Evolutionary conservation across 2,797 vertebrate genomes (phyloP).

Genomic region (Leucoraja ocellata): DNA sequence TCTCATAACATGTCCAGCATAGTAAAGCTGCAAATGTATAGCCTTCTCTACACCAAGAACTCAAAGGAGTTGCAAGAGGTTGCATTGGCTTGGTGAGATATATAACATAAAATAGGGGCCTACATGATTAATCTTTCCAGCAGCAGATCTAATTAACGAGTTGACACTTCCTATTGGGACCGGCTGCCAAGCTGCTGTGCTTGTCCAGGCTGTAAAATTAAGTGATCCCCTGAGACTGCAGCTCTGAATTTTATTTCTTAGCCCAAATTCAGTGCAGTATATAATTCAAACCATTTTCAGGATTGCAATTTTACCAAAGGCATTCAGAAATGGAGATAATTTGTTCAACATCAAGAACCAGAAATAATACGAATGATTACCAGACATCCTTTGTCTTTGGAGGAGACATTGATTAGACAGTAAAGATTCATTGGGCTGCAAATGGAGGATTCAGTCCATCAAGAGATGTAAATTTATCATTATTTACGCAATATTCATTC

Average conservation of each 20-base stretch:
- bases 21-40: not conserved
- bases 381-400: not conserved
- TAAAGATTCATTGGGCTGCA: not conserved
- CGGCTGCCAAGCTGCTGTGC: not conserved
- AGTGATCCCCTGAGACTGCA: not conserved
- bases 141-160: not conserved
- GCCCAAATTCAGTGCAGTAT: not conserved
- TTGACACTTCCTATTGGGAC: not conserved
- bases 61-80: not conserved
- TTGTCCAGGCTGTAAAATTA: conserved; percentile 4
- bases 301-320: not conserved
- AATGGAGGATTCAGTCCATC: not conserved
- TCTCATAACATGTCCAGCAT: not conserved
- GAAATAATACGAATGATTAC: not conserved
- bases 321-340: not conserved
- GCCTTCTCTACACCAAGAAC: not conserved
- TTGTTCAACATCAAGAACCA: not conserved
- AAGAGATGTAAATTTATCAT: not conserved
- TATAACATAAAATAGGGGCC: not conserved
- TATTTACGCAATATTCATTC: not conserved
- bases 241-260: not conserved
- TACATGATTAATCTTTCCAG: not conserved
- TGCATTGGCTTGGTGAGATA: not conserved
- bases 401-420: not conserved
- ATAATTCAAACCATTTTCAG: not conserved